phyloP scores from a whole-genome alignment of 2,888 invertebrate genomes.

The Elegia similella region DNA sequence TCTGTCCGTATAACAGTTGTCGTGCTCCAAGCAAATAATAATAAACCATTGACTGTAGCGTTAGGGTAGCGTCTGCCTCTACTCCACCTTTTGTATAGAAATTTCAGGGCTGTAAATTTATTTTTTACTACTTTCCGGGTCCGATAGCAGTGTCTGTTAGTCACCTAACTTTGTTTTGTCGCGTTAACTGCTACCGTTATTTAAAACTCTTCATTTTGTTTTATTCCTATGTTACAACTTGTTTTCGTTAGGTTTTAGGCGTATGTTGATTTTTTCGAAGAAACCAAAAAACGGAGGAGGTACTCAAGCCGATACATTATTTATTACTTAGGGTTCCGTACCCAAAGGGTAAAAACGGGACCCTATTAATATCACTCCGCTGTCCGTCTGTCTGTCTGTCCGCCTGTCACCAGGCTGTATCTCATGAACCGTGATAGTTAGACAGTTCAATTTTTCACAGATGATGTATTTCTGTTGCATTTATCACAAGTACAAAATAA shows the following conservation, averaged over 20 bases:
- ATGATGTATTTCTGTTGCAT: no score
- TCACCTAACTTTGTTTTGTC: constrained; percentile 11
- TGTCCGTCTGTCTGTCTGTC: no score
- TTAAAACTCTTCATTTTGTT: constrained; percentile 4
- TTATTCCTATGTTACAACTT: neutral
- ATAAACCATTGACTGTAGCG: constrained; percentile 50
- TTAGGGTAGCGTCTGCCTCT: constrained; percentile 41
- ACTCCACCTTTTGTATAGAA: constrained; percentile 38
- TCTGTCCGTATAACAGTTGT: constrained; percentile 54
- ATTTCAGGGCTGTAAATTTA: constrained; percentile 42
- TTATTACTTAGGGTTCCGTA: no score
- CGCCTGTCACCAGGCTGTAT: no score
- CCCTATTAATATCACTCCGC: no score
- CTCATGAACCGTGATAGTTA: no score
- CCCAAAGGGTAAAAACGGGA: no score
- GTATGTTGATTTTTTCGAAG: no score
- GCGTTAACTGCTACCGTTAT: constrained; percentile 1
- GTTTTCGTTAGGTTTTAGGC: neutral
- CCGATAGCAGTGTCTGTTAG: constrained; percentile 17
- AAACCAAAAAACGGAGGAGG: no score
- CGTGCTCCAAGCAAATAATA: constrained; percentile 61
- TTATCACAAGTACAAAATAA: no score
- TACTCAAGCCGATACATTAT: no score
- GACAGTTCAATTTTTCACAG: no score
- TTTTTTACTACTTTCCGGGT: constrained; percentile 30